Base-by-base conservation (phyloP, 2,888 invertebrate species). In the Boloria selene region DNA sequence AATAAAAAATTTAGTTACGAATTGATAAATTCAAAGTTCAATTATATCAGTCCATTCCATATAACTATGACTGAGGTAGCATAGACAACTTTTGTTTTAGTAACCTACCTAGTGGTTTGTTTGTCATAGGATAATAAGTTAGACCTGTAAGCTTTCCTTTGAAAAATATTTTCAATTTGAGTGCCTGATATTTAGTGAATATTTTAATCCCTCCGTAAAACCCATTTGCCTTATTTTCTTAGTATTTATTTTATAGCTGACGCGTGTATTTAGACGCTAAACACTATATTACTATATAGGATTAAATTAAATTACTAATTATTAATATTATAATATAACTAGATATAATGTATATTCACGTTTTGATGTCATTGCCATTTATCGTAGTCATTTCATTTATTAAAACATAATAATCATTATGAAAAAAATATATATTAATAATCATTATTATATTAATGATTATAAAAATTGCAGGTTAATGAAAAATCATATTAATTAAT, bases 141-240 rank as follows among this genome's bases (percentile, higher is more conserved):
- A 79, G 76, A 74, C 70, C 67, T 75, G 68, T 77, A 76, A 77
- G 78, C 65, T 73, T 76, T 74, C 18, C 65, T 76, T 80, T 79
- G 72, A 75, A 47, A 75, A 77, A 72, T 84, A 84, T 86, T 70
- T 70, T 87, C 83, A 85, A 89, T 90, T 88, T 87, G 80, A 89
- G 90, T 90, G 90, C 90, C 90, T 90, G 83, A 83, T 80, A 81
- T 82, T 82, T 79, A 78, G 75, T 77, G 65, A 78, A 84, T 77
- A 79, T 87, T 74, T 90, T 87, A 78, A 77, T 90, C 91, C 91
- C 90, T 90, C 90, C 90, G 88, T 79, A 75, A 83, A 70, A 84
- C 82, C 88, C 82, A 73, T 88, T 85, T 87, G 91, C 90, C 91
- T 92, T 92, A 92, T 91, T 90, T 90, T 89, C 84, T 86, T 89